Conservation (phyloP, 2,888 invertebrate species). For the Hypselothyrea guttata region DNA sequence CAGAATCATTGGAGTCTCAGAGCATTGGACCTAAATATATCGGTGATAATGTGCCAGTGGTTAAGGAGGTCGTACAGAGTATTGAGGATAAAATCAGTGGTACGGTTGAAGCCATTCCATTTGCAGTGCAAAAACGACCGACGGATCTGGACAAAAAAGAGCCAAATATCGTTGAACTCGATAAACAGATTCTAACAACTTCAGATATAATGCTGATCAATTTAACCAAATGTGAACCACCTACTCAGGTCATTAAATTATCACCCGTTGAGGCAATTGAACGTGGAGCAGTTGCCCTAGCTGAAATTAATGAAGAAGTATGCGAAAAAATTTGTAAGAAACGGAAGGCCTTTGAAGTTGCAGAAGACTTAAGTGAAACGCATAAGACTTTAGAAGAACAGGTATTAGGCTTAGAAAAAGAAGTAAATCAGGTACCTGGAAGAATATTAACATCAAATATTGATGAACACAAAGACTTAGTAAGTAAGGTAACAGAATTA, state of each 20-base stretch:
- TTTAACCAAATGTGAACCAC: constrained; percentile 58
- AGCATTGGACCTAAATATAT: constrained; percentile 54
- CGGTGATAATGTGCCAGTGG: constrained; percentile 82
- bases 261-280: constrained; percentile 65
- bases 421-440: constrained; percentile 58
- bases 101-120: constrained; percentile 68
- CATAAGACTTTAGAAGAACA: constrained; percentile 68
- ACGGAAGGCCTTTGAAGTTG: constrained; percentile 71
- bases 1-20: constrained; percentile 55
- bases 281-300: constrained; percentile 35
- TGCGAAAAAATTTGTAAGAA: constrained; percentile 77
- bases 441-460: constrained; percentile 52
- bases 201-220: constrained; percentile 65
- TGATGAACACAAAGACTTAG: constrained; percentile 51
- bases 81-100: constrained; percentile 83
- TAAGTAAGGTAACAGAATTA: constrained; percentile 36
- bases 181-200: constrained; percentile 70
- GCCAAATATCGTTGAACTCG: constrained; percentile 58
- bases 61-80: constrained; percentile 84
- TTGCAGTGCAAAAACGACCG: constrained; percentile 77
- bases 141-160: constrained; percentile 43
- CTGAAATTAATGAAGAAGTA: constrained; percentile 68
- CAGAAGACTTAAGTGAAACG: constrained; percentile 70
- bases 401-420: constrained; percentile 54
- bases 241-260: constrained; percentile 52